These are phyloP conservation scores for Clarias laeviceps DNA, from an alignment of 2,797 vertebrate species.

Conservation along the genomic window DNA sequence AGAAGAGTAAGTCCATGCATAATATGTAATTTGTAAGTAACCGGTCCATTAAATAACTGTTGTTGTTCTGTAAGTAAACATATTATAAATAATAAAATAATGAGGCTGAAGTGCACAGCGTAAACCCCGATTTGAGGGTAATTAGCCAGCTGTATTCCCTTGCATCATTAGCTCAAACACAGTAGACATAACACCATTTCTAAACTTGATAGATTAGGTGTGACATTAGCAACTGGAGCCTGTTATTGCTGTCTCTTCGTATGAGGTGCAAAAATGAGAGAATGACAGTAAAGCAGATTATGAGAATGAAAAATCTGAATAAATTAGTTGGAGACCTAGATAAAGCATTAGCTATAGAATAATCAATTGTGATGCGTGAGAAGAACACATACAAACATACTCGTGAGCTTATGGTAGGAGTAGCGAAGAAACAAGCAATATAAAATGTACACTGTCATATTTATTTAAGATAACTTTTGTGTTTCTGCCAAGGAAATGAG, in stretches of 20 bases:
- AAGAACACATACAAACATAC: neutral
- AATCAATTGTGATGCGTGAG: neutral
- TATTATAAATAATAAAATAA: neutral
- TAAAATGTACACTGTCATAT: neutral
- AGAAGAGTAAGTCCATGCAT: neutral
- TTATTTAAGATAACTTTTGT: neutral
- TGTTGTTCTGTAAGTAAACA: conserved; percentile 16
- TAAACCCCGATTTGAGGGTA: neutral
- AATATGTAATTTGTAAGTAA: too few relatives aligned
- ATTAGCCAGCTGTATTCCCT: conserved; percentile 20
- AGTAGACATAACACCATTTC: neutral
- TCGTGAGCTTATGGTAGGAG: neutral
- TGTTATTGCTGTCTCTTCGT: neutral
- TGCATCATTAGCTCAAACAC: conserved; percentile 17
- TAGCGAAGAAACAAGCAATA: neutral
- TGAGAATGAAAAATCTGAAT: neutral
- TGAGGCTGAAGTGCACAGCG: neutral
- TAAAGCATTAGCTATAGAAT: neutral
- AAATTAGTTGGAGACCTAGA: neutral
- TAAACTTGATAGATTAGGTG: conserved; percentile 19
- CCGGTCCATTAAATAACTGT: neutral
- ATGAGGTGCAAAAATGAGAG: neutral
- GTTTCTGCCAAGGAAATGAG: neutral
- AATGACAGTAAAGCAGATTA: conserved; percentile 5
- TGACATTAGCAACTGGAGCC: conserved; percentile 6